Base-by-base conservation (phyloP, 53 echinoderm and acorn worm species). In the Stichopus horrens region DNA sequence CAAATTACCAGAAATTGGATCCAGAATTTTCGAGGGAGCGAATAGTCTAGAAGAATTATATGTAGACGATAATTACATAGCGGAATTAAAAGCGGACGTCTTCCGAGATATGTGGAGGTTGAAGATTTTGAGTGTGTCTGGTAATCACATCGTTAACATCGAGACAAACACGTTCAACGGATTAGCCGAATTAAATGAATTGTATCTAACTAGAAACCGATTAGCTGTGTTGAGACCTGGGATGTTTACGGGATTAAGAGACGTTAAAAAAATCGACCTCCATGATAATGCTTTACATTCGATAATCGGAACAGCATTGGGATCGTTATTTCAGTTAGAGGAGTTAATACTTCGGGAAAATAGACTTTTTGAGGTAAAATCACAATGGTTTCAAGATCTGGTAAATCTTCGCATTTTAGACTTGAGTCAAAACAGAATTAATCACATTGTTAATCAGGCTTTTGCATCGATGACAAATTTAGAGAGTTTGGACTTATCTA, bases 341-440 rank as follows among this genome's bases (percentile, higher is more conserved):
- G 85, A 85, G 51, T 23, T 85, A 23, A 37, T 65, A 53, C 52
- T 85, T 8, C 63, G 59, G 66, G 52, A 65, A 10, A 85, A 85
- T 52, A 59, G 52, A 22, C 63, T 85, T 7, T 59, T 21, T 66
- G 51, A 63, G 13, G 85, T 65, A 3, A 21, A 65, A 8, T 85
- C 68, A 9, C 13, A 85, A 23, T 85, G 85, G 85, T 85, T 85
- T 59, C 58, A 85, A 66, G 66, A 85, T 67, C 37, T 85, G 10
- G 9, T 37, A 66, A 21, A 66, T 8, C 85, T 85, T 21, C 23
- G 68, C 16, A 59, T 65, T 0, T 67, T 85, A 65, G 85, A 85
- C 51, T 67, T 85, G n/a, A 85, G 85, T 67, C 58, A 67, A 51
- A 85, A 85, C 85, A 67, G 85, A 67, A 85, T 85, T 10, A 66